Evolutionary conservation across 2,888 invertebrate genomes (phyloP), one percentile per base, ranked within the genome.

Genomic region (Lamellibrachia columna): DNA sequence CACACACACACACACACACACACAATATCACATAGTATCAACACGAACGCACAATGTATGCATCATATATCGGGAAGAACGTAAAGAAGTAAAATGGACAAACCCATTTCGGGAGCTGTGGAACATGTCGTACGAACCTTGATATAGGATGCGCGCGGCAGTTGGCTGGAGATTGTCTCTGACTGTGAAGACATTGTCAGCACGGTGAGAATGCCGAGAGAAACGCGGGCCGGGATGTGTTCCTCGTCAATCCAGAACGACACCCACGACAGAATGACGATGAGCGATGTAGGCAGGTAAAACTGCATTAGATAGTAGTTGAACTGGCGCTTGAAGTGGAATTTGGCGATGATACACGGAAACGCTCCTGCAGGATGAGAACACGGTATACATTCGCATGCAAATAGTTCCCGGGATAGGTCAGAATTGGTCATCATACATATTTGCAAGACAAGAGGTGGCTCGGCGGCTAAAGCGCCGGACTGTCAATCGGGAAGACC

Each of bases 201-300:
- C 60, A 94, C 93, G 53, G 94, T 94, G 53, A 94, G 93, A 60
- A 94, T 93, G 53, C 95, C 95, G 52, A 95, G 94, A 4, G 95
- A 94, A 91, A 94, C 94, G 52, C 95, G 92, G 53, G 95, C 95
- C 7, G 95, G 95, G 52, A 95, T 94, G 40, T 94, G 94, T 75
- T 94, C 94, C 28, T 94, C 92, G 93, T 94, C 94, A 92, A 94
- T 94, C 94, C 94, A 94, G 93, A 94, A 94, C 75, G 94, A 95
- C 91, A 94, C 93, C 94, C 94, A 94, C 75, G 94, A 94, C 75
- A 94, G 93, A 4, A 94, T 92, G 90, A 94, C 94, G 90, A 94
- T 93, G 75, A 94, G 94, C 55, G 93, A 58, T 91, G 93, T 93
- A 40, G 94, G 94, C 90, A 94, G 92, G 93, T 94, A 94, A 92